Evolutionary conservation across 1,140 invertebrate species (phyloP).

Genomic region (Camponotus pennsylvanicus): DNA sequence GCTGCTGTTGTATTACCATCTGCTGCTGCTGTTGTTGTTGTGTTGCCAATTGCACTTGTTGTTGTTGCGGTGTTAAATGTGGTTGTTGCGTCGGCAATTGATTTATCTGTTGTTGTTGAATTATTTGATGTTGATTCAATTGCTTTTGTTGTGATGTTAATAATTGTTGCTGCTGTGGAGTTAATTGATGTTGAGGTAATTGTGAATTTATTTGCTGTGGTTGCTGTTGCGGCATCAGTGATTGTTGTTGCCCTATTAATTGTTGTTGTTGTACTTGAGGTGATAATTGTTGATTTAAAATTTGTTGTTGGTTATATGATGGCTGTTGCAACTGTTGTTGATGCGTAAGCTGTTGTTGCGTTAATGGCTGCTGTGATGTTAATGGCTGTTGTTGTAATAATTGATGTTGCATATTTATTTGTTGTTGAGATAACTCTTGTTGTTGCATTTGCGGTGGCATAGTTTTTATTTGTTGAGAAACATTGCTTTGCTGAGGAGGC

Average conservation of each 20-base stretch:
- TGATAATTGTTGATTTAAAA: conserved; percentile 81
- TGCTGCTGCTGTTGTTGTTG: conserved; percentile 78
- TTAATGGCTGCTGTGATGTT: conserved; percentile 82
- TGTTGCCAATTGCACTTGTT: conserved; percentile 71
- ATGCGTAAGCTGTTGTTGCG: conserved; percentile 79
- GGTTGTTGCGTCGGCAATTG: conserved; percentile 75
- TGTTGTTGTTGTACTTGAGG: conserved; percentile 76
- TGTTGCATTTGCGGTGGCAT: conserved; percentile 73
- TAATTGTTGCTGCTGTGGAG: conserved; percentile 72
- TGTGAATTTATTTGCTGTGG: conserved; percentile 79
- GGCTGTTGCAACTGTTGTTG: conserved; percentile 80
- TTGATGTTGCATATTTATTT: conserved; percentile 81
- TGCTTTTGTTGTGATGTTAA: conserved; percentile 79
- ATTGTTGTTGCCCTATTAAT: conserved; percentile 73
- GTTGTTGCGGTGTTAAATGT: conserved; percentile 81
- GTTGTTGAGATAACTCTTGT: conserved; percentile 68
- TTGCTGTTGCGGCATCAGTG: conserved; percentile 71
- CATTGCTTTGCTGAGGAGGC: conserved; percentile 81
- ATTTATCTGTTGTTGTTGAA: conserved; percentile 74
- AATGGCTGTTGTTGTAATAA: conserved; percentile 80
- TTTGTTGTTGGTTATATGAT: conserved; percentile 80
- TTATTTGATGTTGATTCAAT: conserved; percentile 76
- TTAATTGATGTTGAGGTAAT: conserved; percentile 78
- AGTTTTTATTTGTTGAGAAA: conserved; percentile 81
- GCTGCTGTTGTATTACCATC: conserved; percentile 71